These are phyloP conservation scores for Pungitius pungitius DNA, from an alignment of 2,113 vertebrate genomes.

Conservation along the genomic window DNA sequence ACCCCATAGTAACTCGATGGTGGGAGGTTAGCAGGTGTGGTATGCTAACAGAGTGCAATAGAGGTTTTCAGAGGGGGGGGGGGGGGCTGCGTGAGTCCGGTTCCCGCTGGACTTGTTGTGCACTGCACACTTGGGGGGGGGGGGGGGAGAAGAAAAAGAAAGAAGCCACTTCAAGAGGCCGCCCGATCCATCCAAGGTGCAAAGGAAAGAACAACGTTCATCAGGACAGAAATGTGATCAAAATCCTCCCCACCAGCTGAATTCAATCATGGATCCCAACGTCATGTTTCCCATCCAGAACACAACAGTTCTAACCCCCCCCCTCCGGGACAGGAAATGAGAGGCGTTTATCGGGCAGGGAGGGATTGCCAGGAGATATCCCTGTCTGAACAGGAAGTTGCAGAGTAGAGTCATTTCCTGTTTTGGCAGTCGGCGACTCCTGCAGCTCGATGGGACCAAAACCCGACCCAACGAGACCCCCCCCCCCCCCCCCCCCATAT, in stretches of 20 bases:
- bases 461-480: too few relatives aligned
- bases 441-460: too few relatives aligned
- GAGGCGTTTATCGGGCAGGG: constrained; percentile 58
- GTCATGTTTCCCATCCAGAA: constrained; percentile 52
- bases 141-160: constrained; percentile 41
- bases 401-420: constrained; percentile 82
- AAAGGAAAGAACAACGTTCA: too few relatives aligned
- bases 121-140: constrained; percentile 36
- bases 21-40: background rate
- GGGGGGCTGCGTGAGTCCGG: constrained; percentile 44
- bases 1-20: too few relatives aligned
- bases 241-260: too few relatives aligned
- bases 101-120: constrained; percentile 53
- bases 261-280: constrained; percentile 26
- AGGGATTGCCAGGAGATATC: constrained; percentile 61
- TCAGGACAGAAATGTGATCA: too few relatives aligned
- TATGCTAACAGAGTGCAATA: constrained; percentile 45
- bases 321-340: constrained; percentile 72
- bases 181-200: constrained; percentile 37
- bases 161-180: constrained; percentile 66
- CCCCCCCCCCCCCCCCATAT: too few relatives aligned
- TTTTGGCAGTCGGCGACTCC: constrained; percentile 74
- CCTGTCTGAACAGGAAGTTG: constrained; percentile 77
- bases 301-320: constrained; percentile 25
- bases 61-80: constrained; percentile 63